These are phyloP conservation scores for Leucoma salicis DNA, from an alignment of 2,888 invertebrate species.

Conservation along the genomic window DNA sequence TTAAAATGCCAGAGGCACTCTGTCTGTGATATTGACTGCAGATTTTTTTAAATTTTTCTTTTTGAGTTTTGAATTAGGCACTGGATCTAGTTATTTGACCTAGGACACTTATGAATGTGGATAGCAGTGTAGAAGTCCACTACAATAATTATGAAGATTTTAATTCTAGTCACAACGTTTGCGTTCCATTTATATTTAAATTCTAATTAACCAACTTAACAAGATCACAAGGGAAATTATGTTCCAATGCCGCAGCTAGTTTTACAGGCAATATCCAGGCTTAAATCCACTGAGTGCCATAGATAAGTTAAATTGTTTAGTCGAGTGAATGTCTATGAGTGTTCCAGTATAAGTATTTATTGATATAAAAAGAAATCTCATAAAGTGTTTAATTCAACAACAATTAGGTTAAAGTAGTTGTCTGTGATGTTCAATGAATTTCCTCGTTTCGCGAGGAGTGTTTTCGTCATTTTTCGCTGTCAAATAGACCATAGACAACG, in stretches of 20 bases:
- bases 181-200: conserved; percentile 14
- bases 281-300: conserved; percentile 56
- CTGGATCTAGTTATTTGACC: not conserved
- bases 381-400: conserved; percentile 57
- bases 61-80: not conserved
- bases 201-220: conserved; percentile 10
- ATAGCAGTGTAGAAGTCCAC: too few relatives aligned
- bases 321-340: conserved; percentile 50
- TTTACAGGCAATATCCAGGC: not conserved
- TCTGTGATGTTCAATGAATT: conserved; percentile 68
- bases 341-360: conserved; percentile 42
- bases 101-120: not conserved
- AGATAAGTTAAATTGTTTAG: conserved; percentile 57
- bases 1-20: conserved; percentile 52
- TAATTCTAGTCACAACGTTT: not conserved
- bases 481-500: too few relatives aligned
- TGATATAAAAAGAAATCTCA: conserved; percentile 58
- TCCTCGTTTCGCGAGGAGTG: too few relatives aligned
- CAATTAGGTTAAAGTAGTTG: conserved; percentile 61
- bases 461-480: too few relatives aligned
- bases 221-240: conserved; percentile 17
- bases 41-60: not conserved
- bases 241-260: conserved; percentile 18
- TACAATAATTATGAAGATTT: conserved; percentile 1
- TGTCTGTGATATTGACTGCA: conserved; percentile 22